These are phyloP conservation scores for Cynaeus angustus DNA, from an alignment of 2,888 invertebrate species.

Conservation along the genomic window DNA sequence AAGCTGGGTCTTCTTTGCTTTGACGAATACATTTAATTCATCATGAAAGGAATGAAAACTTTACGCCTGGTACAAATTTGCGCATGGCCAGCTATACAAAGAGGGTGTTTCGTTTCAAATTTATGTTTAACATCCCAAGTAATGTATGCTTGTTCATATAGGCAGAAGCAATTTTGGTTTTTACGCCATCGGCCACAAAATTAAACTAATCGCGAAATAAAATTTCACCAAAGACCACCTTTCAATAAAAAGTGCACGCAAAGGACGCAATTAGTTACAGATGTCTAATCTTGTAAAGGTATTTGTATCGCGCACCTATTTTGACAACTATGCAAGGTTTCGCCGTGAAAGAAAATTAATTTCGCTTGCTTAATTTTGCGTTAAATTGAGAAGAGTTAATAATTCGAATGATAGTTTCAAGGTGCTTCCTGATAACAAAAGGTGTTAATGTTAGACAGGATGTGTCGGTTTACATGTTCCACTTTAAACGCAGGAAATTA, in stretches of 20 bases:
- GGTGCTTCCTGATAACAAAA: constrained; percentile 14
- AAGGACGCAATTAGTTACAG: too few relatives aligned
- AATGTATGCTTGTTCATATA: constrained; percentile 29
- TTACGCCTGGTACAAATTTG: constrained; percentile 50
- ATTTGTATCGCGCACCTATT: neutral
- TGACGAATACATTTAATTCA: constrained; percentile 52
- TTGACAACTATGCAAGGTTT: constrained; percentile 12
- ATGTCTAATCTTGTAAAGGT: too few relatives aligned
- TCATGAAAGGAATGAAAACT: constrained; percentile 51
- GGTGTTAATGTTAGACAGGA: constrained; percentile 8
- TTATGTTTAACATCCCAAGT: constrained; percentile 43
- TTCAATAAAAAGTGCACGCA: too few relatives aligned
- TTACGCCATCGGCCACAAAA: too few relatives aligned
- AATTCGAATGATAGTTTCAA: too few relatives aligned
- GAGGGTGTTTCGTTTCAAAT: constrained; percentile 50
- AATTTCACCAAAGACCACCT: too few relatives aligned
- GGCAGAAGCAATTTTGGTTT: too few relatives aligned
- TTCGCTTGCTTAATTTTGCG: constrained; percentile 21
- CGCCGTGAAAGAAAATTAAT: constrained; percentile 29
- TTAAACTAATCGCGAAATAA: too few relatives aligned
- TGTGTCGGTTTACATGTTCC: constrained; percentile 23
- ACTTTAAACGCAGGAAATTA: constrained; percentile 22
- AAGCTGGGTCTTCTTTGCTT: constrained; percentile 40
- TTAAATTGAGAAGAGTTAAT: constrained; percentile 22
- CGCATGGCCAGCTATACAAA: constrained; percentile 53